Evolutionary conservation across 2,113 vertebrate species (phyloP).

Genomic region (Hyaena hyaena): DNA sequence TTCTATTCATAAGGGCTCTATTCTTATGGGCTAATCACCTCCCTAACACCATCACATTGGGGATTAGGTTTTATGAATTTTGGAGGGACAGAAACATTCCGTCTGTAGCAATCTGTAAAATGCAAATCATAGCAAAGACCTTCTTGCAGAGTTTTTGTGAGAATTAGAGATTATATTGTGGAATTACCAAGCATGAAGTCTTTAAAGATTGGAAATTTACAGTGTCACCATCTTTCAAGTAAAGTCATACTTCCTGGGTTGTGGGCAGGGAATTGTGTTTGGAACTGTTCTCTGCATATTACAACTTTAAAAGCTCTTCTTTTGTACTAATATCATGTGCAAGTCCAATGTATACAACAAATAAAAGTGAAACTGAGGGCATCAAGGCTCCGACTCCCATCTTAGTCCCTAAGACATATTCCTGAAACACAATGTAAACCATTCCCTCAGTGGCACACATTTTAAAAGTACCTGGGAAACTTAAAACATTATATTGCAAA

Average conservation of each 20-base stretch:
- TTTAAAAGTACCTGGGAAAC: not conserved
- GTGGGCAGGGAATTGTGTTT: not conserved
- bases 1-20: not conserved
- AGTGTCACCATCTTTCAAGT: not conserved
- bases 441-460: not conserved
- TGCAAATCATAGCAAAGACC: not conserved
- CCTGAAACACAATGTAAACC: conserved; percentile 23
- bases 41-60: not conserved
- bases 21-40: not conserved
- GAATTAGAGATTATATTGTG: not conserved
- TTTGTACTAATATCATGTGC: not conserved
- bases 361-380: not conserved
- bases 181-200: not conserved
- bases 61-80: not conserved
- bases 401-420: not conserved
- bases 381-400: not conserved
- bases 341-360: not conserved
- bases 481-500: not conserved
- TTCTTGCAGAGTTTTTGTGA: not conserved
- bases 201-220: conserved; percentile 11
- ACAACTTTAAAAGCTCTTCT: not conserved
- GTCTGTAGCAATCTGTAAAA: not conserved
- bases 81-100: not conserved
- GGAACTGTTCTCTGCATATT: not conserved
- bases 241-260: not conserved